Evolutionary conservation across 2,797 vertebrate genomes (phyloP).

Genomic region (Graptemys geographica): DNA sequence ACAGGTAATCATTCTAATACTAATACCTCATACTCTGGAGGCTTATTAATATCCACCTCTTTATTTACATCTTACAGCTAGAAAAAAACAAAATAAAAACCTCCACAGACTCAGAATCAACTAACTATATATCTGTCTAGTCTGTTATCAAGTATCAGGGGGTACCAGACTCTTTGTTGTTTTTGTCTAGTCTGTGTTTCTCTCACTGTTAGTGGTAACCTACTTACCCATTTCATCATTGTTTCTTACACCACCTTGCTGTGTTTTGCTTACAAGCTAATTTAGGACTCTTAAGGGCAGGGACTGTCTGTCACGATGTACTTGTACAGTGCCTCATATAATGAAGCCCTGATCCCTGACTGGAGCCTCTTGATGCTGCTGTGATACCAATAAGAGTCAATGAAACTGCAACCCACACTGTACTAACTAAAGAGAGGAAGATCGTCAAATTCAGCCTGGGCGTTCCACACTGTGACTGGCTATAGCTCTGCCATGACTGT

Average conservation of each 20-base stretch:
- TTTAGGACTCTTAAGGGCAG: neutral
- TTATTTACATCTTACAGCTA: neutral
- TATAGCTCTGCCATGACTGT: neutral
- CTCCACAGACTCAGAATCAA: neutral
- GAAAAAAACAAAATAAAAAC: neutral
- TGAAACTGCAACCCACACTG: neutral
- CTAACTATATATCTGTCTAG: neutral
- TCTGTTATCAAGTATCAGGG: too few species aligned
- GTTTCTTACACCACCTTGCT: neutral
- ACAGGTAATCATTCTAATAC: neutral
- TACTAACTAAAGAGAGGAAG: neutral
- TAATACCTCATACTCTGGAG: neutral
- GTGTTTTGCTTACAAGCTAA: neutral
- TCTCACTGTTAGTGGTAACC: neutral
- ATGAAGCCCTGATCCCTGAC: neutral
- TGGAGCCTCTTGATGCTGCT: neutral
- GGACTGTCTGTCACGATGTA: neutral
- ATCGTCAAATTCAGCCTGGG: neutral
- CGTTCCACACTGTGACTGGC: neutral
- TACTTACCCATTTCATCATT: neutral
- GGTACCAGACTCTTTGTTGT: too few species aligned
- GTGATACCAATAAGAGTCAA: neutral
- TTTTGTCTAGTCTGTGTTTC: neutral
- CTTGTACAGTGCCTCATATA: neutral
- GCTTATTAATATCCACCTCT: neutral